Evolutionary conservation across 2,113 vertebrate species (phyloP).

Genomic region (Nerophis ophidion): DNA sequence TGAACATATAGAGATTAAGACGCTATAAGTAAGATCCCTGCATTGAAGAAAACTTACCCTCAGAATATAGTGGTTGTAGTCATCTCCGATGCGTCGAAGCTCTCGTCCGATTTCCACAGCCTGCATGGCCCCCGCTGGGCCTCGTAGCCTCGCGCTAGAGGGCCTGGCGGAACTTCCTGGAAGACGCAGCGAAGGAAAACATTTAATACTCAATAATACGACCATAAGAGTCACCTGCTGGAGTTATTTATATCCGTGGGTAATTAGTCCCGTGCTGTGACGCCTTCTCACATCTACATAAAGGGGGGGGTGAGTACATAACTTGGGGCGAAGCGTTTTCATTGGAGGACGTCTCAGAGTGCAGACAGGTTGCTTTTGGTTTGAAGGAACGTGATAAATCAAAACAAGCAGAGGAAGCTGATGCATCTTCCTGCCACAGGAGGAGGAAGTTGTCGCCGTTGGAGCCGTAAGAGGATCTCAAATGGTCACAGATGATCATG

Average conservation of each 20-base stretch:
- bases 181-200: slow-evolving; percentile 22
- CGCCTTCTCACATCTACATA: not conserved
- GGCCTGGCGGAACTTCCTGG: slow-evolving; percentile 23
- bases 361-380: no score
- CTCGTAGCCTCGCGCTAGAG: slow-evolving; percentile 27
- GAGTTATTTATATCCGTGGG: not conserved
- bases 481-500: not conserved
- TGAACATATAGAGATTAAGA: not conserved
- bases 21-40: not conserved
- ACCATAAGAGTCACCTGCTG: not conserved
- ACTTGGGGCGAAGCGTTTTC: not conserved
- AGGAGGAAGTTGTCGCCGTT: slow-evolving; percentile 31
- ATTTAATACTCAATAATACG: not conserved
- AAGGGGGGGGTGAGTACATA: not conserved
- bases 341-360: no score
- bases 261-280: not conserved
- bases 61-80: slow-evolving; percentile 72
- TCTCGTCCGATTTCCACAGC: slow-evolving; percentile 78
- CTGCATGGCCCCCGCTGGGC: slow-evolving; percentile 69
- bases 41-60: slow-evolving; percentile 46
- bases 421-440: slow-evolving; percentile 3
- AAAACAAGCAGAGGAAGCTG: not conserved
- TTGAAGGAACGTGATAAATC: not conserved
- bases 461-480: slow-evolving; percentile 24
- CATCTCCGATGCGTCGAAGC: slow-evolving; percentile 84